These are phyloP conservation scores for Gisinianus flammeolus DNA, from an alignment of 2,888 invertebrate genomes.

Conservation along the genomic window DNA sequence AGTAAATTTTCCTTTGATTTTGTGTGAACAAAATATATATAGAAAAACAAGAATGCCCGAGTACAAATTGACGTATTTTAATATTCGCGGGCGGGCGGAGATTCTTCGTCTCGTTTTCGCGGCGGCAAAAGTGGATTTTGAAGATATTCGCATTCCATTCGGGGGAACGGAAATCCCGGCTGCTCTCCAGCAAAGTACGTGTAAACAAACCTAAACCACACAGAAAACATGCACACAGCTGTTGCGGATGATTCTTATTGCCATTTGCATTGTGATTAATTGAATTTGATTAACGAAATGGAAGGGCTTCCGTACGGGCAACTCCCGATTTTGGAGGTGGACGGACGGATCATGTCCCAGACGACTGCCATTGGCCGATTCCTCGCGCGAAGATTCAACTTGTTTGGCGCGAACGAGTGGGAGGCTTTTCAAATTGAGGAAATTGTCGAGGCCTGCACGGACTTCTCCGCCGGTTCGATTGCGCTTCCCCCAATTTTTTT, in stretches of 20 bases:
- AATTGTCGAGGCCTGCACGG: neutral
- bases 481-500: too few relatives aligned
- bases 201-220: too few relatives aligned
- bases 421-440: conserved; percentile 1
- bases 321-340: neutral
- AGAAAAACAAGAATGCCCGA: too few relatives aligned
- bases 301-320: neutral
- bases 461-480: neutral
- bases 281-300: too few relatives aligned
- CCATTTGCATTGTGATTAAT: too few relatives aligned
- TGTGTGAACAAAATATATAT: too few relatives aligned
- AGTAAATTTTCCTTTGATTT: too few relatives aligned
- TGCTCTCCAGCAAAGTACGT: neutral
- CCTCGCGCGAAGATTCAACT: neutral
- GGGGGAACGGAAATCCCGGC: neutral
- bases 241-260: too few relatives aligned
- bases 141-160: conserved; percentile 3
- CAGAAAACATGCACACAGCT: too few relatives aligned
- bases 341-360: neutral
- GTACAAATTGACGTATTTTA: conserved; percentile 15
- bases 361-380: neutral
- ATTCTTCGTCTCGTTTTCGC: neutral
- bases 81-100: neutral
- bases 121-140: neutral
- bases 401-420: neutral